Conservation (phyloP, 2,797 vertebrate genomes). For the Microhierax caerulescens region DNA sequence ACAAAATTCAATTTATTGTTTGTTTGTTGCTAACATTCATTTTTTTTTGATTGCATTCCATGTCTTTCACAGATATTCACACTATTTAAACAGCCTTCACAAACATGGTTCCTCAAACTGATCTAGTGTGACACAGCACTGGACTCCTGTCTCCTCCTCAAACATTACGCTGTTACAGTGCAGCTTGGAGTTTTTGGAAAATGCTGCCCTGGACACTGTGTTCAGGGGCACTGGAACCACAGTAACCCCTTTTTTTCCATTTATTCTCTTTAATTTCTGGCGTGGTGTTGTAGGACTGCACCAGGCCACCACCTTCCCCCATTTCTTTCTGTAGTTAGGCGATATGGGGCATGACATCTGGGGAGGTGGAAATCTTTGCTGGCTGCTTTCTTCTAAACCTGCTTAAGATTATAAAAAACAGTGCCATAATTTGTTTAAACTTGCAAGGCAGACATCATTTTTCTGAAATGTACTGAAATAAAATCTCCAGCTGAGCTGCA, state of each 20-base stretch:
- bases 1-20: neutral
- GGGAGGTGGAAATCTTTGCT: neutral
- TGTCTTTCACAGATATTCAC: neutral
- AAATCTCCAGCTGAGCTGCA: neutral
- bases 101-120: neutral
- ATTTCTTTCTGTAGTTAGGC: neutral
- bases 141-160: neutral
- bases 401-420: neutral
- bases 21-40: neutral
- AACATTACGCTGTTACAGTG: neutral
- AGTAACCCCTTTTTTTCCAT: neutral
- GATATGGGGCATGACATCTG: neutral
- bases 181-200: neutral
- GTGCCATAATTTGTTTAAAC: neutral
- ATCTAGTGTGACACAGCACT: rapidly evolving
- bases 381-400: neutral
- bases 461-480: neutral
- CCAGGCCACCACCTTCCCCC: neutral
- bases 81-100: neutral
- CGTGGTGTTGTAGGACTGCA: neutral
- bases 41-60: neutral
- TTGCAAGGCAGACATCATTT: neutral
- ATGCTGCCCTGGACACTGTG: rapidly evolving
- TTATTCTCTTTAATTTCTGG: neutral
- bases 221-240: neutral